These are phyloP conservation scores for Mactra quadrangularis DNA, from an alignment of 1,140 invertebrate species.

Conservation along the genomic window DNA sequence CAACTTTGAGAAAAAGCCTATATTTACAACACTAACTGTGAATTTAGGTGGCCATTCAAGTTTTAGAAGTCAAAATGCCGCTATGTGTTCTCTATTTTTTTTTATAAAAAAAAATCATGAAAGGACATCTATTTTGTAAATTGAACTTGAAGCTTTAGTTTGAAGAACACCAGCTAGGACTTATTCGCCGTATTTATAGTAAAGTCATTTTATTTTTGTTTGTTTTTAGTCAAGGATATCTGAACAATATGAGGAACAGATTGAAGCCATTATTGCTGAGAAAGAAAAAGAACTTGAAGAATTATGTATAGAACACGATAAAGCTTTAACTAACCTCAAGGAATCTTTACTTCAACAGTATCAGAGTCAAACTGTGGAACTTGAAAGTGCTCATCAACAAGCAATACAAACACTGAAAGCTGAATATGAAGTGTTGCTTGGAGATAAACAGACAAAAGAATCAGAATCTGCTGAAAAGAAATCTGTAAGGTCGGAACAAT, in stretches of 20 bases:
- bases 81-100: no score
- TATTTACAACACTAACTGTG: no score
- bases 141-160: no score
- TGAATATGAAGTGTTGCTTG: constrained; percentile 30
- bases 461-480: constrained; percentile 6
- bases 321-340: constrained; percentile 67
- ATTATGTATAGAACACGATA: constrained; percentile 67
- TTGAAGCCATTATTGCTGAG: constrained; percentile 69
- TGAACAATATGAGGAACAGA: constrained; percentile 72
- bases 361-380: constrained; percentile 48
- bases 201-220: no score
- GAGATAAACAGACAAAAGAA: constrained; percentile 1
- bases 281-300: constrained; percentile 70
- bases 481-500: constrained; percentile 8
- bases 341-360: constrained; percentile 63
- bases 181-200: no score
- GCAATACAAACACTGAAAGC: not conserved
- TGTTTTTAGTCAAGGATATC: constrained; percentile 68
- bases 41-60: no score
- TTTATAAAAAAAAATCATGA: no score
- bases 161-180: no score
- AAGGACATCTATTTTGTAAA: no score
- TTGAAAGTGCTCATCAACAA: constrained; percentile 41
- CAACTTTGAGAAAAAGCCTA: no score
- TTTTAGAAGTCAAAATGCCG: no score